Conservation (phyloP, 1,140 invertebrate genomes). For the Drosophila pachea region DNA sequence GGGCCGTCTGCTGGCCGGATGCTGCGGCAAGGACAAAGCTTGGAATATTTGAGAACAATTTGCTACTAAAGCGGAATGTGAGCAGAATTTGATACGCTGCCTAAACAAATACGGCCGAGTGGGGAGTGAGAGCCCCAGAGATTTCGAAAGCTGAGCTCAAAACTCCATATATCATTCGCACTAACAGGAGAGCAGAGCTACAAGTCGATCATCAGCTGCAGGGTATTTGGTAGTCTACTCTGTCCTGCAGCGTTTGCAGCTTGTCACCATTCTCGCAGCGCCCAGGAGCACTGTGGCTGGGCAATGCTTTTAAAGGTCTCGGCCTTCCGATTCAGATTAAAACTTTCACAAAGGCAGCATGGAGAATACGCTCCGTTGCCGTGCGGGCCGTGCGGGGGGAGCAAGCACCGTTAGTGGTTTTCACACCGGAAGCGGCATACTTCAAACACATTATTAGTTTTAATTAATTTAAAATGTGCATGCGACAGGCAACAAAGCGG, state of each 20-base stretch:
- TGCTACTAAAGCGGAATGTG: constrained; percentile 10
- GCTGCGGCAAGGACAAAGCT: constrained; percentile 48
- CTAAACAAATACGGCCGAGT: neutral
- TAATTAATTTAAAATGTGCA: constrained; percentile 65
- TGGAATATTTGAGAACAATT: constrained; percentile 15
- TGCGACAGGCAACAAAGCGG: constrained; percentile 29
- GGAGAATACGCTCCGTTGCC: neutral
- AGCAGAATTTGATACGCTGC: neutral
- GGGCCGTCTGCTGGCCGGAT: constrained; percentile 9
- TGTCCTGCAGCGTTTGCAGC: neutral
- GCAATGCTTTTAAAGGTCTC: constrained; percentile 39
- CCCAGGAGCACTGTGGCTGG: constrained; percentile 12
- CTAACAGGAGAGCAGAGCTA: too few species aligned
- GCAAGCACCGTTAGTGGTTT: constrained; percentile 1
- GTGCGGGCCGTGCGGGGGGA: neutral
- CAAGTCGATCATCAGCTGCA: neutral
- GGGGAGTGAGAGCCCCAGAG: too few species aligned
- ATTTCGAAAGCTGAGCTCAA: too few species aligned
- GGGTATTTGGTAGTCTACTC: neutral
- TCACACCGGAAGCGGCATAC: constrained; percentile 54
- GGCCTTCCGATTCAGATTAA: constrained; percentile 65
- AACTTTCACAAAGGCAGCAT: constrained; percentile 49
- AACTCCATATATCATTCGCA: too few species aligned
- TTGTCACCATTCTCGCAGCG: neutral
- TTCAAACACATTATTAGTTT: constrained; percentile 63